Evolutionary conservation across 2,888 invertebrate genomes (phyloP).

Genomic region (Adelognathus sp.): DNA sequence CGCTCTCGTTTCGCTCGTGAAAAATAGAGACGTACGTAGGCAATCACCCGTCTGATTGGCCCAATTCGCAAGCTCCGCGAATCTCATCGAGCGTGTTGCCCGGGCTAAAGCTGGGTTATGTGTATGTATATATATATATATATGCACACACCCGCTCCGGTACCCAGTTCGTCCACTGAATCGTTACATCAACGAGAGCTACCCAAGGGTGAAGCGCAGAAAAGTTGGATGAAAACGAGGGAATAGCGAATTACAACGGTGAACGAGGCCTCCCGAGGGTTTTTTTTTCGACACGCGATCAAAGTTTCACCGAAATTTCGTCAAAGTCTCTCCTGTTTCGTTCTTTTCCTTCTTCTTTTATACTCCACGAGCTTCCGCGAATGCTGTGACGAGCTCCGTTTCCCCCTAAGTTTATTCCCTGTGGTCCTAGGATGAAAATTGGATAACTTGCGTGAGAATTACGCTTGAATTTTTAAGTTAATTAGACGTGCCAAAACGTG

Average conservation of each 20-base stretch:
- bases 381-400: no score
- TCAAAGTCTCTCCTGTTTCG: not conserved
- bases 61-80: conserved; percentile 29
- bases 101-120: not conserved
- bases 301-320: not conserved
- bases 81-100: conserved; percentile 37
- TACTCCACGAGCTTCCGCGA: not conserved
- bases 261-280: not conserved
- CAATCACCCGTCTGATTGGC: conserved; percentile 51
- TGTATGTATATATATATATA: not conserved
- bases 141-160: not conserved
- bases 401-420: no score
- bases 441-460: no score
- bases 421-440: no score
- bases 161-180: not conserved
- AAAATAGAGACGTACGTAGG: conserved; percentile 33
- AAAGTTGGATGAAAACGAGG: not conserved
- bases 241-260: not conserved
- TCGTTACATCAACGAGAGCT: conserved; percentile 20
- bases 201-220: not conserved
- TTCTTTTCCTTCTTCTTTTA: not conserved
- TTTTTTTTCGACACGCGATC: conserved; percentile 1
- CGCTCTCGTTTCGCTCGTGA: conserved; percentile 27
- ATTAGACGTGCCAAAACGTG: no score
- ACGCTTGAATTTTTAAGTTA: no score